Evolutionary conservation across 92 coral and sea anemone genomes (phyloP).

Genomic region (Actinernus sp.): DNA sequence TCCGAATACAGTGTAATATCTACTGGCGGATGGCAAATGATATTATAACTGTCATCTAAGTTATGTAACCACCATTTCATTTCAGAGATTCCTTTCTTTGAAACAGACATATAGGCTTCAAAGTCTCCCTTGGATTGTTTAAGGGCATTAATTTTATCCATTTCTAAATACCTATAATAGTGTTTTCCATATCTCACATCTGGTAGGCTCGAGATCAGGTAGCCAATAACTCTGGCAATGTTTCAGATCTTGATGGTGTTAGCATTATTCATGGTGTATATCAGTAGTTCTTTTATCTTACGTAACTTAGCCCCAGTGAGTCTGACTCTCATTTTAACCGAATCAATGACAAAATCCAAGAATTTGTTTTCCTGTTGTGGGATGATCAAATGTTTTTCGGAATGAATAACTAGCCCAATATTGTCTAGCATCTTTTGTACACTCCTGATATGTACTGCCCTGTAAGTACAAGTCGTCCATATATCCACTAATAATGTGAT

Average conservation of each 20-base stretch:
- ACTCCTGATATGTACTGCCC: no score
- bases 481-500: no score
- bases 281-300: no score
- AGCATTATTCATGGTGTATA: slow-evolving; percentile 9
- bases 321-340: slow-evolving; percentile 41
- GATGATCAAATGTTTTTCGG: no score
- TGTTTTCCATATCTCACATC: slow-evolving; percentile 57
- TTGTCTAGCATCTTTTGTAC: no score
- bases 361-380: slow-evolving; percentile 21
- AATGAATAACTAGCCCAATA: slow-evolving; percentile 43
- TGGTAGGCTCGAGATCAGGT: slow-evolving; percentile 46
- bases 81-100: slow-evolving; percentile 15
- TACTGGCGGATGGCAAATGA: slow-evolving; percentile 29
- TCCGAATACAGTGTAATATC: slow-evolving; percentile 51
- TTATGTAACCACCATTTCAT: slow-evolving; percentile 53
- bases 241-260: slow-evolving; percentile 23
- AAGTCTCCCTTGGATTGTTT: slow-evolving; percentile 33
- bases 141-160: slow-evolving; percentile 37
- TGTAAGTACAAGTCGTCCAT: slow-evolving; percentile 54
- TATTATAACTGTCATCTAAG: slow-evolving; percentile 35
- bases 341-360: slow-evolving; percentile 47
- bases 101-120: slow-evolving; percentile 36
- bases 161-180: slow-evolving; percentile 45
- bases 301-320: slow-evolving; percentile 40
- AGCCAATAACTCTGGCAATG: slow-evolving; percentile 48